Evolutionary conservation across 2,888 invertebrate species (phyloP).

Genomic region (Galeruca laticollis): DNA sequence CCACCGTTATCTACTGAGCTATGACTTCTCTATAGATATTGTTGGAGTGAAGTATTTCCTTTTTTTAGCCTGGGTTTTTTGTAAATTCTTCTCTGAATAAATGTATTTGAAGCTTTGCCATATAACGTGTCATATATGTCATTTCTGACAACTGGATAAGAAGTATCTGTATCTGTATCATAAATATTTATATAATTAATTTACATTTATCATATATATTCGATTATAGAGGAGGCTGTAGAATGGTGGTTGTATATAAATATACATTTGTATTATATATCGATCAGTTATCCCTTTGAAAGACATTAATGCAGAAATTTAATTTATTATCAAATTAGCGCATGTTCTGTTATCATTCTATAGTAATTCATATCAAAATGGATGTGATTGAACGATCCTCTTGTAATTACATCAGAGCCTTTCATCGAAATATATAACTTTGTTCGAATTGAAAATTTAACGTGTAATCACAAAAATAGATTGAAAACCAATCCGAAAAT

Average conservation of each 20-base stretch:
- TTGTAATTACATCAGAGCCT: conserved; percentile 49
- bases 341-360: conserved; percentile 48
- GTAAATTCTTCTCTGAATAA: too few relatives aligned
- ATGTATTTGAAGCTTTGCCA: too few relatives aligned
- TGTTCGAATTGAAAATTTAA: conserved; percentile 34
- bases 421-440: conserved; percentile 46
- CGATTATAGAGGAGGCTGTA: not conserved
- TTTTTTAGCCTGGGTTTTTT: too few relatives aligned
- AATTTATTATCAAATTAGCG: conserved; percentile 58
- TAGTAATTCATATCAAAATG: conserved; percentile 56
- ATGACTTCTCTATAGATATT: too few relatives aligned
- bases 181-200: not conserved
- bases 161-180: not conserved
- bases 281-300: conserved; percentile 49
- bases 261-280: conserved; percentile 43
- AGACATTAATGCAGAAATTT: conserved; percentile 55
- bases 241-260: conserved; percentile 1
- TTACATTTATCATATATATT: not conserved
- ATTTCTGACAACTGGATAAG: too few relatives aligned
- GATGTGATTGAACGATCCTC: conserved; percentile 53
- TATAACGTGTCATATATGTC: too few relatives aligned
- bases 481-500: conserved; percentile 29
- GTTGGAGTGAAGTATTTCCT: too few relatives aligned
- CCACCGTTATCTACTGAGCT: too few relatives aligned
- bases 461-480: conserved; percentile 36